Evolutionary conservation across 2,888 invertebrate species (phyloP).

Genomic region (Smittia aterrima): DNA sequence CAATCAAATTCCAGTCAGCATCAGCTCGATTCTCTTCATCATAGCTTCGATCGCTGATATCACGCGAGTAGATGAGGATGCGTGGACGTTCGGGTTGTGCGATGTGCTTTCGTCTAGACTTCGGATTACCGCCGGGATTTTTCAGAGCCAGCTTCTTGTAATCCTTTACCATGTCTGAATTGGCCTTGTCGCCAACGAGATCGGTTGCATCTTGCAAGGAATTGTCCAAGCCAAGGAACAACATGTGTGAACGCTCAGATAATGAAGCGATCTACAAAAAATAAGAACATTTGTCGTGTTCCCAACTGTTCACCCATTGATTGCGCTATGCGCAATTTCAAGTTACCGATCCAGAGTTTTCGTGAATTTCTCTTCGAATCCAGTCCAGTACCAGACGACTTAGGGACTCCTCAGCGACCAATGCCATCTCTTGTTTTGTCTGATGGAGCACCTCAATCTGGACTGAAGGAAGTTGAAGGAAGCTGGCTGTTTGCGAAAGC

Average conservation of each 20-base stretch:
- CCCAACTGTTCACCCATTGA: constrained; percentile 12
- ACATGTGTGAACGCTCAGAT: constrained; percentile 45
- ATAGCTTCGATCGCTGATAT: constrained; percentile 54
- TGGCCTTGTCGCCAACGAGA: constrained; percentile 59
- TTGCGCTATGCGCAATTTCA: constrained; percentile 22
- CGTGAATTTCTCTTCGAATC: constrained; percentile 56
- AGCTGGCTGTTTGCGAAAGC: constrained; percentile 52
- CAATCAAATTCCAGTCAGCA: constrained; percentile 64
- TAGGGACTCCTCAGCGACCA: constrained; percentile 59
- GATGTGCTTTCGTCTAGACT: constrained; percentile 52
- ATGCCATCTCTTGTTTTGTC: constrained; percentile 65
- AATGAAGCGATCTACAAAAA: constrained; percentile 43
- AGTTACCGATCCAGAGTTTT: constrained; percentile 46
- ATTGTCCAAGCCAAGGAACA: constrained; percentile 62
- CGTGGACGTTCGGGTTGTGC: constrained; percentile 62
- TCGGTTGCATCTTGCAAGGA: constrained; percentile 77
- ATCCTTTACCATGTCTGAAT: constrained; percentile 75
- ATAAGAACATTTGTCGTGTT: constrained; percentile 39
- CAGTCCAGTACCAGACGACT: constrained; percentile 65
- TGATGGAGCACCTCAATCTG: constrained; percentile 74
- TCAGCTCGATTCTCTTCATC: constrained; percentile 47
- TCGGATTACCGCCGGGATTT: constrained; percentile 44
- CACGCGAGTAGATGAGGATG: constrained; percentile 61
- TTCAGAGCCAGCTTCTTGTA: constrained; percentile 61
- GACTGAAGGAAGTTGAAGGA: constrained; percentile 60